Conservation (phyloP, 2,888 invertebrate species). For the Argyra leucocephala region DNA sequence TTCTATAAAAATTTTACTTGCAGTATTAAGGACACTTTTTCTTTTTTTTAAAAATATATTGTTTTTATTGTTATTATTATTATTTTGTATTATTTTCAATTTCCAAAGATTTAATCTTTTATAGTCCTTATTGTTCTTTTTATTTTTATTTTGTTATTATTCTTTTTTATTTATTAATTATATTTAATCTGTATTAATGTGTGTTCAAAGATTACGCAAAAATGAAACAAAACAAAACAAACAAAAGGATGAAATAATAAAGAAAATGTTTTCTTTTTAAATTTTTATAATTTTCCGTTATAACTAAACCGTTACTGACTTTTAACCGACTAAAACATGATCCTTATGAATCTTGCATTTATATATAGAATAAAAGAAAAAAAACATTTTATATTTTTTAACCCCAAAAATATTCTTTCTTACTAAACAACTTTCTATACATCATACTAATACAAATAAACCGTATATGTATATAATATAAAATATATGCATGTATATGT, state of each 20-base stretch:
- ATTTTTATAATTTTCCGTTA: not conserved
- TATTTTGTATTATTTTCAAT: not conserved
- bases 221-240: not conserved
- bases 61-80: not conserved
- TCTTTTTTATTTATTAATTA: not conserved
- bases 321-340: constrained; percentile 9
- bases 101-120: no score
- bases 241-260: not conserved
- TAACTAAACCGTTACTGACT: constrained; percentile 5
- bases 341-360: constrained; percentile 8
- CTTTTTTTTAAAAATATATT: no score
- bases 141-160: not conserved
- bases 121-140: not conserved
- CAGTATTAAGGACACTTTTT: no score
- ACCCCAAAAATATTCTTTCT: no score
- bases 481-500: not conserved
- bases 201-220: not conserved
- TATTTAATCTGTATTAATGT: no score
- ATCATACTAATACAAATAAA: no score
- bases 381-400: not conserved
- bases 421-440: not conserved
- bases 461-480: not conserved
- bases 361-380: not conserved
- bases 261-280: constrained; percentile 7
- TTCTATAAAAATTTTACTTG: no score